Evolutionary conservation across 2,888 invertebrate species (phyloP), one percentile per base, ranked within the genome.

Genomic region (Ariolimax columbianus): DNA sequence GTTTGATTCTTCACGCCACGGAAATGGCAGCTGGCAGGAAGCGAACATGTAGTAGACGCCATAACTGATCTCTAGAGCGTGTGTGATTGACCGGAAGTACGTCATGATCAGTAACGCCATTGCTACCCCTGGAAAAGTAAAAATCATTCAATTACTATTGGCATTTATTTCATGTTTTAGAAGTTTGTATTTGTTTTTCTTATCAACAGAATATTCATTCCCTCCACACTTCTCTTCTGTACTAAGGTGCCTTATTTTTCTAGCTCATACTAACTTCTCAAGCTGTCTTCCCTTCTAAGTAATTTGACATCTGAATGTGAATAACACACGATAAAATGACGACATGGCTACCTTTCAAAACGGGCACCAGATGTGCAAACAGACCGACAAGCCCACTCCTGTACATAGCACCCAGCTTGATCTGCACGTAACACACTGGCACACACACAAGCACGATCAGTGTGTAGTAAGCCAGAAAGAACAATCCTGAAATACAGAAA

Each of bases 271-370:
- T n/a, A n/a, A n/a, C n/a, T n/a, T n/a, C n/a, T n/a, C n/a, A n/a
- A n/a, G n/a, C n/a, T n/a, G n/a, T n/a, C n/a, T n/a, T n/a, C n/a
- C n/a, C n/a, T n/a, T n/a, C n/a, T n/a, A n/a, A n/a, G n/a, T n/a
- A n/a, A n/a, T n/a, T n/a, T n/a, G n/a, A n/a, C n/a, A n/a, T n/a
- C n/a, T n/a, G n/a, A n/a, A n/a, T n/a, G n/a, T n/a, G n/a, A n/a
- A n/a, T n/a, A n/a, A n/a, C n/a, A n/a, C n/a, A n/a, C n/a, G n/a
- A n/a, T n/a, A n/a, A n/a, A n/a, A n/a, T n/a, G n/a, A n/a, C n/a
- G n/a, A n/a, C n/a, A n/a, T n/a, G n/a, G 82, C 87, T 89, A 92
- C 93, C 93, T 91, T 93, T 93, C 1, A 92, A 87, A 33, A 92
- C 88, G 7, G 93, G 93, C 3, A 92, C 88, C n/a, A 92, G 86